These are phyloP conservation scores for Stenurella melanura DNA, from an alignment of 2,888 invertebrate genomes.

Conservation along the genomic window DNA sequence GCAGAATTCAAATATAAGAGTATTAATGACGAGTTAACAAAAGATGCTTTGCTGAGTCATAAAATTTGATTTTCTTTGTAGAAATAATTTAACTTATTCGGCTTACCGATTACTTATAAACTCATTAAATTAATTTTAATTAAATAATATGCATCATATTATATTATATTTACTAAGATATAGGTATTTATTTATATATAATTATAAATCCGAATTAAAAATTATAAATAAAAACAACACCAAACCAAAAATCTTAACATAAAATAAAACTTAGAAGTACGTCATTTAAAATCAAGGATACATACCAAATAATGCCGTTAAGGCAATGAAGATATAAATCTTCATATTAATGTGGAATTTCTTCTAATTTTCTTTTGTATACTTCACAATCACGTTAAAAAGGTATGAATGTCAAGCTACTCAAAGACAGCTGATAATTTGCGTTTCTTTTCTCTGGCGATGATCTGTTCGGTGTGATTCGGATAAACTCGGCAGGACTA, in stretches of 20 bases:
- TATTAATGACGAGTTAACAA: not conserved
- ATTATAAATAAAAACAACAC: not conserved
- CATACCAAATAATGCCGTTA: slow-evolving; percentile 57
- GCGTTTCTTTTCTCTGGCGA: not conserved
- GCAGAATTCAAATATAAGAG: not conserved
- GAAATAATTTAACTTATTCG: not conserved
- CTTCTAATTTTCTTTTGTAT: not conserved
- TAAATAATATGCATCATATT: not conserved
- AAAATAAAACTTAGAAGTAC: not conserved
- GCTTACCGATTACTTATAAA: no score
- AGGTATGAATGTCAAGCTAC: not conserved
- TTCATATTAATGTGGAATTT: slow-evolving; percentile 54
- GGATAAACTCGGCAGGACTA: not conserved
- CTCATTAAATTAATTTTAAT: no score
- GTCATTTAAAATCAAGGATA: slow-evolving; percentile 21
- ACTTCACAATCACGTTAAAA: slow-evolving; percentile 13
- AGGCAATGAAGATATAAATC: slow-evolving; percentile 54
- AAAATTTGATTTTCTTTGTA: not conserved
- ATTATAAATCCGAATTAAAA: not conserved
- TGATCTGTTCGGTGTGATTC: not conserved
- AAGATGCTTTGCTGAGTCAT: not conserved
- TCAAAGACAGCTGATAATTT: slow-evolving; percentile 22
- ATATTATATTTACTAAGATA: no score
- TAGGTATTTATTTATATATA: not conserved
- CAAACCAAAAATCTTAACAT: not conserved